Base-by-base conservation (phyloP, 2,113 vertebrate species). In the Mesembrinibis cayennensis region DNA sequence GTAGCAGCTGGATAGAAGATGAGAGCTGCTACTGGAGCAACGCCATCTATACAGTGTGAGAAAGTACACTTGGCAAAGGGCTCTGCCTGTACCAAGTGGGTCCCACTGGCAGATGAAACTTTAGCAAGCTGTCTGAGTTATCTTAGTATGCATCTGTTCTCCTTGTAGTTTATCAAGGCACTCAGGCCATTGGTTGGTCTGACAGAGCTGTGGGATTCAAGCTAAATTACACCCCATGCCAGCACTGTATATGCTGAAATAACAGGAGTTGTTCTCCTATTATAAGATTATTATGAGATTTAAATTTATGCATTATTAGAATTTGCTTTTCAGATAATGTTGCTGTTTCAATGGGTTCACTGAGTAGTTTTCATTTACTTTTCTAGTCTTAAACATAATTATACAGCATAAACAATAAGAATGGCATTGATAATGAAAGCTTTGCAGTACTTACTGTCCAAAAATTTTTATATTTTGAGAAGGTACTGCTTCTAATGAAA, bases 51-150 rank as follows among this genome's bases (percentile, higher is more conserved):
- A 36, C 16, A 66, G 66, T 67, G 90, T 84, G 88, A 96, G 87
- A 82, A 97, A 91, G 80, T 34, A 95, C 94, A 76, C 78, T 93
- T 97, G 87, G 89, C 95, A 95, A 84, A 89, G 44, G 49, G 42
- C 70, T 97, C 52, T 87, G 87, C 25, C 82, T 88, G 20, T 78
- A 83, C 76, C 61, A 67, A 92, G 71, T 82, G n/a, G 61, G 59
- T 91, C 72, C 76, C 83, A 84, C 53, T 81, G 71, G 88, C 81
- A 95, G 83, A 92, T 71, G 77, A 96, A 82, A 93, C 69, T 93
- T 91, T 30, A 93, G 83, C 72, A 90, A 95, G 67, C 74, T 96
- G 88, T 93, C 78, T 95, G 66, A 95, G 22, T 82, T 88, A 76
- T 78, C 80, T 89, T 59, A 69, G 49, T 74, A 56, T 85, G 29